These are phyloP conservation scores for Coleophora deauratella DNA, from an alignment of 2,888 invertebrate genomes.

Conservation along the genomic window DNA sequence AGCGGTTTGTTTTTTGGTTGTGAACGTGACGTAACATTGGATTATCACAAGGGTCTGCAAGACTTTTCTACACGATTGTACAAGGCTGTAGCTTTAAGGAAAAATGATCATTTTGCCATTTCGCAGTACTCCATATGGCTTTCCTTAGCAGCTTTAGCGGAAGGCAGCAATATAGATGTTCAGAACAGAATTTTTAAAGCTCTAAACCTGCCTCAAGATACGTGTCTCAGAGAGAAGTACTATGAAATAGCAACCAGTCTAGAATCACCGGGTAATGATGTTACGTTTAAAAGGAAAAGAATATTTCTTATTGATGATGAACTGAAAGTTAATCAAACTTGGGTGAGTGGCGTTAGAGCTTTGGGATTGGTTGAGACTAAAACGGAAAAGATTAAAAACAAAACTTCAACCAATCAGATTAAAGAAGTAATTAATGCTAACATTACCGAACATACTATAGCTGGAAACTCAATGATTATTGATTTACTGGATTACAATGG, in stretches of 20 bases:
- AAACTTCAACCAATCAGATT: constrained; percentile 13
- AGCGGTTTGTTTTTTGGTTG: constrained; percentile 5
- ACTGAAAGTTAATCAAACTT: constrained; percentile 15
- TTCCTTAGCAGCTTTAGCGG: constrained; percentile 25
- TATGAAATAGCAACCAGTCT: constrained; percentile 23
- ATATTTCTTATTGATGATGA: constrained; percentile 18
- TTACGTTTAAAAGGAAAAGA: constrained; percentile 15
- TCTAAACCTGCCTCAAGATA: constrained; percentile 21
- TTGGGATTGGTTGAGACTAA: constrained; percentile 13
- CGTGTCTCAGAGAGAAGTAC: constrained; percentile 20
- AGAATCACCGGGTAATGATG: constrained; percentile 21
- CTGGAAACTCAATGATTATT: constrained; percentile 22
- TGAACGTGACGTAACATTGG: constrained; percentile 5
- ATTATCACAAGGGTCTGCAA: constrained; percentile 8
- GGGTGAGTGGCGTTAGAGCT: constrained; percentile 9
- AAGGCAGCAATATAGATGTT: constrained; percentile 18
- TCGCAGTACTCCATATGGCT: constrained; percentile 28
- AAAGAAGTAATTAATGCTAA: constrained; percentile 10
- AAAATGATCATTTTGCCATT: constrained; percentile 20
- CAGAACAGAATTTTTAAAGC: constrained; percentile 16
- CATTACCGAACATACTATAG: constrained; percentile 5
- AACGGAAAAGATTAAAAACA: constrained; percentile 13
- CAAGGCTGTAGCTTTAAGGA: constrained; percentile 9
- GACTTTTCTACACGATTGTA: constrained; percentile 12
- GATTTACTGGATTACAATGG: constrained; percentile 26